These are phyloP conservation scores for Sinohyriopsis cumingii DNA, from an alignment of 2,888 invertebrate genomes.

Conservation along the genomic window DNA sequence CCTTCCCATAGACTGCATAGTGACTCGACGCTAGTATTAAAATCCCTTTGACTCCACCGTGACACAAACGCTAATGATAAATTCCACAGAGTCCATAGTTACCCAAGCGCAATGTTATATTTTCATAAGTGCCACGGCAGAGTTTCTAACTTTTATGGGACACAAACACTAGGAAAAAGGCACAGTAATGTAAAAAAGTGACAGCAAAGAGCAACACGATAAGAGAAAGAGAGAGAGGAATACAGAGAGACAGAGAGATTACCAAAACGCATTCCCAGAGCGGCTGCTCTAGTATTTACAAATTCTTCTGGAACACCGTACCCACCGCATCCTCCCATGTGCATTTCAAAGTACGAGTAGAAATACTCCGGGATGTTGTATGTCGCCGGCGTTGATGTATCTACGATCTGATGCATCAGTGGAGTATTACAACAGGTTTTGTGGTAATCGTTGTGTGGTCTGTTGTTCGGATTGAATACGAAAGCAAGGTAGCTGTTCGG, in stretches of 20 bases:
- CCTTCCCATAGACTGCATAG: too few relatives aligned
- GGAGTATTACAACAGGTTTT: conserved; percentile 7
- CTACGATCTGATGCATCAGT: conserved; percentile 17
- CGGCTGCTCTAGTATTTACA: conserved; percentile 10
- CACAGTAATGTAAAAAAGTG: too few relatives aligned
- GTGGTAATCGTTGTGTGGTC: conserved; percentile 12
- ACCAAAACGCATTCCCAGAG: conserved; percentile 16
- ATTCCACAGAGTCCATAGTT: too few relatives aligned
- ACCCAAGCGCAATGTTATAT: too few relatives aligned
- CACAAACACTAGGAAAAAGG: too few relatives aligned
- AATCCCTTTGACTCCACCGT: too few relatives aligned
- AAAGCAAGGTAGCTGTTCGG: conserved; percentile 23
- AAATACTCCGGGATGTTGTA: conserved; percentile 9
- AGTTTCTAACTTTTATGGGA: too few relatives aligned
- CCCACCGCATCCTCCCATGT: conserved; percentile 29
- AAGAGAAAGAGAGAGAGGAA: too few relatives aligned
- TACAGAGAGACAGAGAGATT: not conserved
- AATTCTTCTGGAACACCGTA: conserved; percentile 20
- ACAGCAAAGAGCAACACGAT: too few relatives aligned
- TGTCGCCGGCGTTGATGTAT: conserved; percentile 6
- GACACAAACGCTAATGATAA: too few relatives aligned
- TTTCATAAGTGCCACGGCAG: too few relatives aligned
- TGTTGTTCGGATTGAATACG: conserved; percentile 13
- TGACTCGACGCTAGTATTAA: too few relatives aligned
- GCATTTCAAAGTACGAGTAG: conserved; percentile 20